Evolutionary conservation across 2,113 vertebrate species (phyloP), one percentile per base, ranked within the genome.

Genomic region (Fregata magnificens): DNA sequence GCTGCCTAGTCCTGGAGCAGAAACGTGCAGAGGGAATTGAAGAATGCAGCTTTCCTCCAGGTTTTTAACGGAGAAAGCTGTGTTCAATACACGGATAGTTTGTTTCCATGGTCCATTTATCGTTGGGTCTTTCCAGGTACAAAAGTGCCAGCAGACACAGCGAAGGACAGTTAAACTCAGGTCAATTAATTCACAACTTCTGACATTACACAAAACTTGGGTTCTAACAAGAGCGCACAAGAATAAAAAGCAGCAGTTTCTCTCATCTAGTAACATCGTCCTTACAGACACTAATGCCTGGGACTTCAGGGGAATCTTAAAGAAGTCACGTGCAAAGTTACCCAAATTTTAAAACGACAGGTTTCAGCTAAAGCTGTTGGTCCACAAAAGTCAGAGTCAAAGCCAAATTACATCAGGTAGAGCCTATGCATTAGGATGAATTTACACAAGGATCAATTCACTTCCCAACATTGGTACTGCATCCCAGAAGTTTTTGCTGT

Each of bases 381-480:
- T 24, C 16, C 29, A 10, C 16, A 14, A 25, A 71, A 76, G 13
- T 10, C 42, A 66, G 55, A 29, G 52, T 42, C 44, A 56, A 34
- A 42, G 6, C 9, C 65, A 53, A 58, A 21, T 8, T 3, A 10
- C 21, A 14, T 12, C 45, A 28, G 25, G 58, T 9, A n/a, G 31
- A 36, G 13, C 26, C 21, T 4, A 1, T 2, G 1, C 1, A 2
- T 16, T 11, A 9, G 42, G 47, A 19, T 45, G 6, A 5, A 15
- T 22, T 59, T 7, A 5, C 1, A 6, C n/a, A 44, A 44, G 47
- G 49, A 40, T 22, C 42, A 32, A 2, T 19, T 59, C 8, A 2
- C 26, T 29, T 42, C 69, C 55, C 84, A n/a, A 4, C 5, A 4
- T 22, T n/a, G 9, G 5, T 4, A 13, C 32, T 34, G 21, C 52